Percentiles rank a stretch among this genome's conserved stretches.
These are phyloP conservation scores for Eucidaris tribuloides DNA, from an alignment of 35 echinoderm and acorn worm species.

Conservation along the genomic window DNA sequence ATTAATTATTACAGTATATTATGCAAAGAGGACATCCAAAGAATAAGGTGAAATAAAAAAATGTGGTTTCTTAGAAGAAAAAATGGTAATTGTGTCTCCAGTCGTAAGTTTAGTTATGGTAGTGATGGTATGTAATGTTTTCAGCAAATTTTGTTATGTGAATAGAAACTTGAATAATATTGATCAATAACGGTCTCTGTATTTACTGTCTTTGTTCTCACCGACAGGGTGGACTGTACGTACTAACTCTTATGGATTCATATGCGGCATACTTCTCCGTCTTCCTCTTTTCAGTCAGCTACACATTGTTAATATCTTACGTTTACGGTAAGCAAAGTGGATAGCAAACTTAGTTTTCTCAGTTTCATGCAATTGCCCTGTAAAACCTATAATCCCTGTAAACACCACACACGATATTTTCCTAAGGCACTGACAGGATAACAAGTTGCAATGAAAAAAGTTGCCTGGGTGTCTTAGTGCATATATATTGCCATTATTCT, in stretches of 20 bases:
- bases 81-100: background rate
- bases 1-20: no score
- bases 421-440: background rate
- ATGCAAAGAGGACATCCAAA: no score
- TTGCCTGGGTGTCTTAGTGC: no score
- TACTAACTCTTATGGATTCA: slow-evolving; percentile 85
- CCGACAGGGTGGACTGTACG: slow-evolving; percentile 78
- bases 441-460: background rate
- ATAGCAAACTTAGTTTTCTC: background rate
- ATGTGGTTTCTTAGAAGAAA: background rate
- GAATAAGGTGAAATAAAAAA: background rate
- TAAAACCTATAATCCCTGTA: background rate
- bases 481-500: background rate
- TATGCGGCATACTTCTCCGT: slow-evolving; percentile 94
- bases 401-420: background rate
- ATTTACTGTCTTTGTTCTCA: background rate
- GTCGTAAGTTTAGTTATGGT: background rate
- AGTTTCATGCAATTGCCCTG: background rate
- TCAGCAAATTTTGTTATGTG: background rate
- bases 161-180: background rate
- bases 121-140: background rate
- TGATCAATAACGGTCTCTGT: background rate
- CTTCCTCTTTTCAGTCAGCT: slow-evolving; percentile 63
- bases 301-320: slow-evolving; percentile 58
- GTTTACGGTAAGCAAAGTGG: slow-evolving; percentile 48